Conservation (phyloP, 2,113 vertebrate species). For the Mustela nigripes region DNA sequence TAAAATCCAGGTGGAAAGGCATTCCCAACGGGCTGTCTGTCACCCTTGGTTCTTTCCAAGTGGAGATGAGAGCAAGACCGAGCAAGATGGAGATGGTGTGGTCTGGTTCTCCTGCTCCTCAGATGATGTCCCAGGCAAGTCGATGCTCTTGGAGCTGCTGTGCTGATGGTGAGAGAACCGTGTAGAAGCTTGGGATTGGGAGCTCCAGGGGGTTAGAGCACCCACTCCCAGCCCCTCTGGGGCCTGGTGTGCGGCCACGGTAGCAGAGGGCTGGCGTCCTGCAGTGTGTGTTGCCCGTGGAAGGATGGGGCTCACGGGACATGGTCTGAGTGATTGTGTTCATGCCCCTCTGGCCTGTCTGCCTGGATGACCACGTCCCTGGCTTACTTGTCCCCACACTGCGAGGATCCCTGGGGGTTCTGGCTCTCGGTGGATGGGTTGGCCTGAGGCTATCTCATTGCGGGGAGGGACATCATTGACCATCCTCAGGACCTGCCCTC, state of each 20-base stretch:
- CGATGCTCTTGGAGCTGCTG: too few relatives aligned
- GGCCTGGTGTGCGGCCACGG: not conserved
- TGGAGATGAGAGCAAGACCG: not conserved
- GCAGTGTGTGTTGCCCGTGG: not conserved
- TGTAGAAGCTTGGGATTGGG: not conserved
- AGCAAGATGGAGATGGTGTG: not conserved
- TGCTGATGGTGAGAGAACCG: not conserved
- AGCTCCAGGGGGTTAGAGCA: not conserved
- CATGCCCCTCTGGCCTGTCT: not conserved
- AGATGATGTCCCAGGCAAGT: not conserved
- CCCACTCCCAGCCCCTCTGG: too few relatives aligned
- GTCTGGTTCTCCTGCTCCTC: not conserved
- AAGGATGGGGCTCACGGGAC: not conserved
- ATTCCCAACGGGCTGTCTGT: not conserved
- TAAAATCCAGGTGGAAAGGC: not conserved
- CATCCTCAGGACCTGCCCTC: not conserved
- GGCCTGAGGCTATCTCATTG: not conserved
- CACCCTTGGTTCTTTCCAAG: not conserved
- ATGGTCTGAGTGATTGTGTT: not conserved
- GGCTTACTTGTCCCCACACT: not conserved
- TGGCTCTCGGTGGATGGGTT: not conserved
- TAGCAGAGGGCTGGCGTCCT: not conserved
- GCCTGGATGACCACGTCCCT: not conserved
- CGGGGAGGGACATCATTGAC: slow-evolving; percentile 2
- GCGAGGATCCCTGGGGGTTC: not conserved